These are phyloP conservation scores for Cotesia chilonis DNA, from an alignment of 1,140 invertebrate species.

Conservation along the genomic window DNA sequence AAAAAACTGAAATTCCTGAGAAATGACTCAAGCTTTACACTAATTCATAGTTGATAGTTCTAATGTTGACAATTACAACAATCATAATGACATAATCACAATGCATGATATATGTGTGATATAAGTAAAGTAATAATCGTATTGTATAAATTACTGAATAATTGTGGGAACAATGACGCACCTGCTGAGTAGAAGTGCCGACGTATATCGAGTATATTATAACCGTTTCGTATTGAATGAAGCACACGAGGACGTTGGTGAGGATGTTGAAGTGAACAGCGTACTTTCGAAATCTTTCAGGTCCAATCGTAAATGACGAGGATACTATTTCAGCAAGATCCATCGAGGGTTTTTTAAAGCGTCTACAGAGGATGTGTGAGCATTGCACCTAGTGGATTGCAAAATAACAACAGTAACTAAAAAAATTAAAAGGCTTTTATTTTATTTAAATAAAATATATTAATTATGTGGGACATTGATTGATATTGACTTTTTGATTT, in stretches of 20 bases:
- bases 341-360: constrained; percentile 58
- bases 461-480: not conserved
- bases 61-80: too few species aligned
- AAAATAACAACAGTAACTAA: not conserved
- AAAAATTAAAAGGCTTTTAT: too few species aligned
- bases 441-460: not conserved
- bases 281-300: constrained; percentile 58
- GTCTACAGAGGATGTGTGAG: constrained; percentile 59
- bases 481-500: too few species aligned
- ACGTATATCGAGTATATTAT: constrained; percentile 53
- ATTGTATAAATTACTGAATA: too few species aligned
- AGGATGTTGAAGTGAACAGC: constrained; percentile 52
- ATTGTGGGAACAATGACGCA: constrained; percentile 35
- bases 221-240: constrained; percentile 48
- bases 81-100: too few species aligned
- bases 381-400: constrained; percentile 56
- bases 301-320: constrained; percentile 65
- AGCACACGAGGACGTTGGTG: constrained; percentile 49
- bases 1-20: too few species aligned
- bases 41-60: too few species aligned
- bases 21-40: too few species aligned
- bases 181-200: constrained; percentile 52
- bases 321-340: constrained; percentile 68
- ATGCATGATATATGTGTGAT: too few species aligned
- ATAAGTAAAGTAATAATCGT: too few species aligned